Conservation (phyloP, 2,113 vertebrate species). For the Chascanopsetta lugubris region DNA sequence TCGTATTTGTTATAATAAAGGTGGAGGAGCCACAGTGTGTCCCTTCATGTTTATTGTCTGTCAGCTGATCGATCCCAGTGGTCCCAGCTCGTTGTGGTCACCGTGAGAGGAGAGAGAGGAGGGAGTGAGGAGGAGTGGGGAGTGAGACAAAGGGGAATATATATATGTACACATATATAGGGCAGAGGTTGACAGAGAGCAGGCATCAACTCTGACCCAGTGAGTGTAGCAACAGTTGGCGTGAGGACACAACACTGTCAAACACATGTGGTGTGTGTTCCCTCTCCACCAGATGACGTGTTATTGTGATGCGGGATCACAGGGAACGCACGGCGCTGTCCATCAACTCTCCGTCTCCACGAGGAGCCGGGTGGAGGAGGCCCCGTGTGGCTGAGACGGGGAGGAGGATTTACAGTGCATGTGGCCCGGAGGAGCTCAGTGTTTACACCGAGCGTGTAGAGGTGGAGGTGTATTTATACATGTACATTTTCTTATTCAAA, state of each 20-base stretch:
- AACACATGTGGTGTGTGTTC: conserved; percentile 9
- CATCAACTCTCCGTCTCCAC: conserved; percentile 21
- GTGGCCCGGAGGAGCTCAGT: conserved; percentile 42
- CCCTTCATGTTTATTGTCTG: conserved; percentile 54
- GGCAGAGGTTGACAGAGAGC: conserved; percentile 28
- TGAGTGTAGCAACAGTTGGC: conserved; percentile 9
- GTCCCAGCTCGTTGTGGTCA: conserved; percentile 70
- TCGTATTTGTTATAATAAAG: conserved; percentile 61
- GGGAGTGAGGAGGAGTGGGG: conserved; percentile 38
- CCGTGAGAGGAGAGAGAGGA: conserved; percentile 15
- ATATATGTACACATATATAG: neutral
- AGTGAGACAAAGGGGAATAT: neutral
- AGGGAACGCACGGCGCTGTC: conserved; percentile 15
- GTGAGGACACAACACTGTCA: conserved; percentile 3
- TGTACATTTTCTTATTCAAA: conserved; percentile 34
- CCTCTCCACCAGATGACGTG: conserved; percentile 8
- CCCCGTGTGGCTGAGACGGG: conserved; percentile 27
- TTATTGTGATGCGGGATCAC: neutral
- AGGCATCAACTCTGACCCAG: conserved; percentile 49
- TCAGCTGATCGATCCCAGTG: conserved; percentile 48
- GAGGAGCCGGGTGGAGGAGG: conserved; percentile 30
- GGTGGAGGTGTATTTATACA: conserved; percentile 37
- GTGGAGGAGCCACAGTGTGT: conserved; percentile 45
- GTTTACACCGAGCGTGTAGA: conserved; percentile 49
- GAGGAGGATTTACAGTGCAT: conserved; percentile 44